Base-by-base conservation (phyloP, 2,113 vertebrate genomes). In the Clarias magur region DNA sequence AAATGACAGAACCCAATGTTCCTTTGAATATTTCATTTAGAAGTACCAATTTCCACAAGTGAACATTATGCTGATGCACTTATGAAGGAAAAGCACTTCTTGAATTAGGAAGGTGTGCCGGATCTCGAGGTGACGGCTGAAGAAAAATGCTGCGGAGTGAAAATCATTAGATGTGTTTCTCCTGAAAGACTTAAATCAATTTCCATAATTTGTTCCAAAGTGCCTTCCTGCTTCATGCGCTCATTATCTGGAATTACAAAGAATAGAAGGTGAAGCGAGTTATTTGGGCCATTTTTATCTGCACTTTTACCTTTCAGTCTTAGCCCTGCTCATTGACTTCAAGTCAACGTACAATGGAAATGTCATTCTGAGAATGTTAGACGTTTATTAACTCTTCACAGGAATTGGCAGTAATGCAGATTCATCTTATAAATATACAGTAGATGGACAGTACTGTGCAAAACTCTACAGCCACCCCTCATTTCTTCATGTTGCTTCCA, bases 161-260 rank as follows among this genome's bases (percentile, higher is more conserved):
- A 85, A 85, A 75, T 42, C 30, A 85, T 62, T 75, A 85, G 83
- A 84, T 56, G 10, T 27, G 65, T 72, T 84, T 84, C 42, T 85
- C 83, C 83, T 34, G 56, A 75, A 81, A 81, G 57, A 60, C 68
- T 54, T 57, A 73, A 34, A 84, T 57, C 70, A 73, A 85, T 85
- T 85, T 60, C 68, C 83, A 85, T 85, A 57, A 85, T 85, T 85
- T 75, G 68, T 60, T 85, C 56, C 54, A 85, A 67, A 85, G 70
- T 73, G 56, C 56, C 12, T 73, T 75, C 68, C 54, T 34, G 70
- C 23, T 48, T 27, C 70, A 62, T 59, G 70, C 3, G 70, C 68
- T 85, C 68, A 75, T 85, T 85, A 85, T 75, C 54, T 75, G 68
- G 54, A 85, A 85, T 73, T 84, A 84, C 38, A 15, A 15, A 62